Percentiles rank a stretch among this genome's conserved stretches.
Conservation (phyloP, 2,113 vertebrate species). For the Rhea americana region DNA sequence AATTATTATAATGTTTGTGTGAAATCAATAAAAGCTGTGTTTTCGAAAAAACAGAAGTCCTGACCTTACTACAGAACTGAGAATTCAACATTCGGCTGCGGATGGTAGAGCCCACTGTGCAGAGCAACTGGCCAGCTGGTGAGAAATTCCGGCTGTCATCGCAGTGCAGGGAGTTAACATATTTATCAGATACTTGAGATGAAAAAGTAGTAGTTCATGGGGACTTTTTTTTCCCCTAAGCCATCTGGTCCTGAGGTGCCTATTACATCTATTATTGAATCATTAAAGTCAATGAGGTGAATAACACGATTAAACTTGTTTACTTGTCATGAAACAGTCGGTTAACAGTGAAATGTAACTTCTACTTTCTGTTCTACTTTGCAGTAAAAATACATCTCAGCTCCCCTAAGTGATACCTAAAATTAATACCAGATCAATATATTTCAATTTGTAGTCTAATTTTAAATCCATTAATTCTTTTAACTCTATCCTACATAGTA, state of each 20-base stretch:
- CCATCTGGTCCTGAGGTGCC: constrained; percentile 81
- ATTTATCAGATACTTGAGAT: constrained; percentile 80
- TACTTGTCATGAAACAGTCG: constrained; percentile 78
- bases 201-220: constrained; percentile 73
- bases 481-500: constrained; percentile 25
- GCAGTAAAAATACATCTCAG: background rate
- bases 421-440: constrained; percentile 61
- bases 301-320: constrained; percentile 81
- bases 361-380: constrained; percentile 31
- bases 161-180: constrained; percentile 61
- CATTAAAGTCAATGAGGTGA: constrained; percentile 85
- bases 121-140: constrained; percentile 75
- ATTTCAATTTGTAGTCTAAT: constrained; percentile 55
- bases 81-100: constrained; percentile 19
- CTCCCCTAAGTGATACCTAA: constrained; percentile 14
- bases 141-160: constrained; percentile 67
- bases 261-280: constrained; percentile 81
- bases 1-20: background rate
- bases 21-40: background rate
- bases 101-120: constrained; percentile 25
- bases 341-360: constrained; percentile 77
- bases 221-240: constrained; percentile 61
- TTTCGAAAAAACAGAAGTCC: background rate
- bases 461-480: constrained; percentile 51
- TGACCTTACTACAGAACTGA: constrained; percentile 32